Evolutionary conservation across 2,113 vertebrate species (phyloP).

Genomic region (Condylura cristata): DNA sequence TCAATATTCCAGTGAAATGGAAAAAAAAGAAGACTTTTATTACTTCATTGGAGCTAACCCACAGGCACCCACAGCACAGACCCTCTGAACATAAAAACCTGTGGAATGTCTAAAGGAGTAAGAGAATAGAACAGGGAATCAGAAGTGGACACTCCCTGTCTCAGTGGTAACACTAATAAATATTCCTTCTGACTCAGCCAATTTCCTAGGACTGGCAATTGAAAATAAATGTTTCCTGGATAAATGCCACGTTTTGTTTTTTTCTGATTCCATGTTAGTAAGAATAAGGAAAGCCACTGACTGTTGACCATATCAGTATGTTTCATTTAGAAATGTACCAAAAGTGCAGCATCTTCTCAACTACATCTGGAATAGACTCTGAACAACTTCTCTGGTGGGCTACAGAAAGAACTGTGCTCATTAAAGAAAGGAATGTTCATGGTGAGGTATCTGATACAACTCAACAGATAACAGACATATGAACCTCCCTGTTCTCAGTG

Average conservation of each 20-base stretch:
- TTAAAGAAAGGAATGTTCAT: neutral
- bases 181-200: neutral
- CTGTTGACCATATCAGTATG: neutral
- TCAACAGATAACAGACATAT: neutral
- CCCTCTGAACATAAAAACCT: neutral
- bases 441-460: neutral
- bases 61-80: neutral
- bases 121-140: neutral
- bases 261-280: slow-evolving; percentile 7
- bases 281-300: neutral
- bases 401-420: neutral
- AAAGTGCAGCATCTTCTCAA: neutral
- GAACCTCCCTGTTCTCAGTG: neutral
- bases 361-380: neutral
- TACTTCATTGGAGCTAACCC: neutral
- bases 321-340: neutral
- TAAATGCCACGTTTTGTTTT: neutral
- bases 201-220: neutral
- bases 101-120: neutral
- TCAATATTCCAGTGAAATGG: slow-evolving; percentile 10
- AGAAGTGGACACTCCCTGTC: neutral
- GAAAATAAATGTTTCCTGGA: slow-evolving; percentile 32
- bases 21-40: neutral
- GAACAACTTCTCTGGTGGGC: neutral
- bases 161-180: neutral